Base-by-base conservation (phyloP, 2,888 invertebrate species). In the Phaonia tiefii region DNA sequence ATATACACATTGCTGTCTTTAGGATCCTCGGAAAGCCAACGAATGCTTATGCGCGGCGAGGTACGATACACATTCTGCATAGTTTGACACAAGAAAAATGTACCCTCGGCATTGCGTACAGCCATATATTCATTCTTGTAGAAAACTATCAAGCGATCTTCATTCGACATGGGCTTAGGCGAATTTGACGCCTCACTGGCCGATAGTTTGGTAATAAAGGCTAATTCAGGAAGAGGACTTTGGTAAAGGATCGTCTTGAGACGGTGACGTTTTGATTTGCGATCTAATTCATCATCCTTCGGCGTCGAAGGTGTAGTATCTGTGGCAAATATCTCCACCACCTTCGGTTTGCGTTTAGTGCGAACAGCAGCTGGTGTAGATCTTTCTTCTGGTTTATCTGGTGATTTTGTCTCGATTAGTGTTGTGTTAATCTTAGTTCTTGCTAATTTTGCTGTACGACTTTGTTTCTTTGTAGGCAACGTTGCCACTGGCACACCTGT, bases 51-150 rank as follows among this genome's bases (percentile, higher is more conserved):
- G 89, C 95, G 95, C 79, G 95, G 93, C 39, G 96, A 96, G 65
- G 94, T 94, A 88, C 95, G 95, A 91, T 96, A 97, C 77, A 98
- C 96, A 90, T 98, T 97, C 91, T 97, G 97, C 91, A 96, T 94
- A 0, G 97, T 94, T 90, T 97, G 97, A 89, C 98, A 98, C 77
- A 98, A 93, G 90, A 95, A 96, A 91, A 96, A 96, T 83, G 95
- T 94, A 84, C 97, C 97, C 89, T 97, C 97, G 0, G 96, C 95
- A 89, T 97, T 98, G 85, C 98, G 93, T 0, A 98, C 97, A 1
- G 97, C 98, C 87, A 98, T 91, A 91, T 97, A 97, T 91, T 97
- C 96, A 88, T 96, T 96, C 89, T 96, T 97, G 91, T 96, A 96
- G 89, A 97, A 97, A 1, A 97, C 95, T 85, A 96, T 95, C 51